Percentiles rank a stretch among this genome's conserved stretches.
Evolutionary conservation across 92 coral and sea anemone species (phyloP).

Genomic region (Plumapathes pennacea): DNA sequence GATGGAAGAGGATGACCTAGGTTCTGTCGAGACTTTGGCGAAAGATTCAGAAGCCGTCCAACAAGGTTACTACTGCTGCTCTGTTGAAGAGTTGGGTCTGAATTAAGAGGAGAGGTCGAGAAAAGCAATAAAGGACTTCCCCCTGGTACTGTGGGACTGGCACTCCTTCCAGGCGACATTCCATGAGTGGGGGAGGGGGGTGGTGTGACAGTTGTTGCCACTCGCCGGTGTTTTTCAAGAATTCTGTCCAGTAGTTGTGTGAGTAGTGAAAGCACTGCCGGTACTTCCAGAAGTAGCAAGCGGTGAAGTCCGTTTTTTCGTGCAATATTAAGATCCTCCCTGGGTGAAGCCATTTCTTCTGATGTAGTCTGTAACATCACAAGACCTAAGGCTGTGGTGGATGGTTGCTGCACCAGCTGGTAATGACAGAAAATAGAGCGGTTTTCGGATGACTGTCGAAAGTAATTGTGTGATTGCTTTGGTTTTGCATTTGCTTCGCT

Average conservation of each 20-base stretch:
- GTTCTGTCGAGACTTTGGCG: constrained; percentile 74
- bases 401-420: constrained; percentile 88
- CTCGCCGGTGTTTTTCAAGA: constrained; percentile 83
- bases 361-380: constrained; percentile 92
- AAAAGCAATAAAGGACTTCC: constrained; percentile 58
- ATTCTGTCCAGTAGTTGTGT: constrained; percentile 85
- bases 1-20: constrained; percentile 89
- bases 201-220: constrained; percentile 89
- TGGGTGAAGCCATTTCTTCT: constrained; percentile 93
- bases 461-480: too few relatives aligned
- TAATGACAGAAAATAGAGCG: not conserved
- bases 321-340: constrained; percentile 93
- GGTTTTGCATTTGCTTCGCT: too few relatives aligned
- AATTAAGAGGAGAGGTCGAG: constrained; percentile 51
- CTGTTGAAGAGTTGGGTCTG: constrained; percentile 59
- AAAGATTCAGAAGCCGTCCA: constrained; percentile 71
- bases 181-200: constrained; percentile 99
- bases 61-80: constrained; percentile 69
- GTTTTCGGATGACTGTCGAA: too few relatives aligned
- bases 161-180: constrained; percentile 71
- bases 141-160: constrained; percentile 75
- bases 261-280: constrained; percentile 70
- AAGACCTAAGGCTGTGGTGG: constrained; percentile 81
- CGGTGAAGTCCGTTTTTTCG: constrained; percentile 85
- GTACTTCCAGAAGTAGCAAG: constrained; percentile 84